Evolutionary conservation across 2,888 invertebrate species (phyloP).

Genomic region (Micoletzkya japonica): DNA sequence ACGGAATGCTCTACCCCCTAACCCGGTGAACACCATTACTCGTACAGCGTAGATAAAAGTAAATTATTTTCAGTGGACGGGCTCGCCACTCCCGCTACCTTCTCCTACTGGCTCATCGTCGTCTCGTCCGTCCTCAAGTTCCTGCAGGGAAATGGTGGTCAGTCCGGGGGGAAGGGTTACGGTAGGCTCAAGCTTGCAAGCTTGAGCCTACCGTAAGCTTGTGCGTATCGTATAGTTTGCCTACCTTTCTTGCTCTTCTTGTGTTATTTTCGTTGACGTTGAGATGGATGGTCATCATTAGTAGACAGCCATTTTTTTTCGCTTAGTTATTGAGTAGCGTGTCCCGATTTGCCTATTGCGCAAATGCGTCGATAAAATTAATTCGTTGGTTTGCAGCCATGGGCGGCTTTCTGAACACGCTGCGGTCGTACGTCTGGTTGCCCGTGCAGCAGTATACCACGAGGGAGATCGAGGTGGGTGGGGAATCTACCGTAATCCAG

Average conservation of each 20-base stretch:
- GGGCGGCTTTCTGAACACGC: conserved; percentile 83
- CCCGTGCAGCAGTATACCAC: conserved; percentile 92
- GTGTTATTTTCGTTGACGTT: too few species aligned
- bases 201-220: too few species aligned
- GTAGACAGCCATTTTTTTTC: too few species aligned
- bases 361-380: too few species aligned
- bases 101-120: conserved; percentile 87
- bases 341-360: too few species aligned
- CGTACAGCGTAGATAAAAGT: not conserved
- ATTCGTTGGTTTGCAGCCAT: too few species aligned
- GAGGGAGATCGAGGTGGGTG: conserved; percentile 77
- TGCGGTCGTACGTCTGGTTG: conserved; percentile 90
- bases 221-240: too few species aligned
- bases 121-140: conserved; percentile 86
- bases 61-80: conserved; percentile 76
- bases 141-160: conserved; percentile 85
- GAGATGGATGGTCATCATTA: too few species aligned
- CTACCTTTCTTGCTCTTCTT: too few species aligned
- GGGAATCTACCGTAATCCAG: not conserved
- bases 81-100: conserved; percentile 70
- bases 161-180: too few species aligned
- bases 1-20: not conserved
- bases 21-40: not conserved
- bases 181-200: too few species aligned
- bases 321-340: too few species aligned